Base-by-base conservation (phyloP, 2,888 invertebrate genomes). In the Dasysyrphus tricinctus region DNA sequence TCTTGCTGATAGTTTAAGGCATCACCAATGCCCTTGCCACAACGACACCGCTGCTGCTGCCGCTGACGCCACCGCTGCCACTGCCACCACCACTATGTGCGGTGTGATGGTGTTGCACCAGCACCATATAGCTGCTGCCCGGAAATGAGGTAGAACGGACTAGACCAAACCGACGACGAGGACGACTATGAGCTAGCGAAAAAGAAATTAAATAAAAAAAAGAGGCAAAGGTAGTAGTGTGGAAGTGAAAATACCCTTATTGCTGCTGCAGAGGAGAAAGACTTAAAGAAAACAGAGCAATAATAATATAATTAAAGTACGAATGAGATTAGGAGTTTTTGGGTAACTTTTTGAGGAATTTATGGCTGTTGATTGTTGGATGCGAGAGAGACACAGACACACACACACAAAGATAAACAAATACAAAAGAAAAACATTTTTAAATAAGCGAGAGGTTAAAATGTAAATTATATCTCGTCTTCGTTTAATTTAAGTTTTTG, bases 1-100 rank as follows among this genome's bases (percentile, higher is more conserved):
- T 69, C 69, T 61, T 69, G 78, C 74, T 78, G 82, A 78, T 74
- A 82, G 78, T 78, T 82, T 73, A 82, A 69, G 19, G 78, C 54
- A 69, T 69, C 9, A 42, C 59, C 47, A 19, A 37, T 51, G 32
- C 51, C 67, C 32, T 67, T 67, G 67, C 67, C 67, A 51, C 51
- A 61, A 59, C 37, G 37, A 39, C 34, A 70, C 32, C n/a, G 14
- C 24, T 5, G 12, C 1, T 6, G 8, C 14, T 39, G 12, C 37
- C 8, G 8, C 61, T 24, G 19, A 44, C 34, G 29, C 59, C 39
- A 19, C 6, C 19, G 12, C 0, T 8, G 14, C 32, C 6, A 16
- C 24, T 8, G 29, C 59, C 39, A 19, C 24, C 61, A 24, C 63
- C 29, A 12, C 11, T n/a, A 24, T 42, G 37, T 16, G 56, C 75